Evolutionary conservation across 2,888 invertebrate genomes (phyloP), one percentile per base, ranked within the genome.

Genomic region (Platycheirus albimanus): DNA sequence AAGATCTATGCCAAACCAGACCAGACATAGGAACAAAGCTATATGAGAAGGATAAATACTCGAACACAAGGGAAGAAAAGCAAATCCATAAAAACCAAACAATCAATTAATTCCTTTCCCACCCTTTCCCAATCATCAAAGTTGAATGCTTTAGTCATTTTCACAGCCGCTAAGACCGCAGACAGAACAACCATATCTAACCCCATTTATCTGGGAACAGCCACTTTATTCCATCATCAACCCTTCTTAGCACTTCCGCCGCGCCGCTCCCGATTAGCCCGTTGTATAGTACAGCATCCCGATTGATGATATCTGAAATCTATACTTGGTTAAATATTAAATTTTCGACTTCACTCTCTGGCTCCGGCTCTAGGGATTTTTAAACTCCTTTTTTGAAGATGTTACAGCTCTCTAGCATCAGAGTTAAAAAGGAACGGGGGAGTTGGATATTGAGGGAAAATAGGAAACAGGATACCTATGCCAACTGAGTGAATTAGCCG

Each of bases 261-360:
- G 11, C 17, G 11, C 17, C n/a, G 6, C 36, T 13, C 7, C 24
- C 38, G 30, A 36, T 33, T n/a, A n/a, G n/a, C n/a, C n/a, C 20
- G n/a, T 19, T 24, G 3, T 24, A 24, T 8, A 28, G 20, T 3
- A 5, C 7, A 54, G 8, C 20, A 51, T 11, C 43, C 38, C 61
- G 63, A 79, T 79, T 79, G 79, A 74, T 69, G 74, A 79, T 61
- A 69, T 79, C 79, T 63, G 69, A 56, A 69, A 79, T 79, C 74
- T 54, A 79, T 74, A 74, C 74, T 54, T 63, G 51, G 74, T 74
- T 58, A 74, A 69, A 79, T 79, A 79, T 79, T 79, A 74, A 74
- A 79, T 67, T 69, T 74, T 74, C 61, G 24, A 49, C 61, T 74
- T 52, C 45, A 43, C 36, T 36, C n/a, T n/a, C n/a, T n/a, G n/a